Evolutionary conservation across 2,113 vertebrate species (phyloP).

Genomic region (Todiramphus saurophagus): DNA sequence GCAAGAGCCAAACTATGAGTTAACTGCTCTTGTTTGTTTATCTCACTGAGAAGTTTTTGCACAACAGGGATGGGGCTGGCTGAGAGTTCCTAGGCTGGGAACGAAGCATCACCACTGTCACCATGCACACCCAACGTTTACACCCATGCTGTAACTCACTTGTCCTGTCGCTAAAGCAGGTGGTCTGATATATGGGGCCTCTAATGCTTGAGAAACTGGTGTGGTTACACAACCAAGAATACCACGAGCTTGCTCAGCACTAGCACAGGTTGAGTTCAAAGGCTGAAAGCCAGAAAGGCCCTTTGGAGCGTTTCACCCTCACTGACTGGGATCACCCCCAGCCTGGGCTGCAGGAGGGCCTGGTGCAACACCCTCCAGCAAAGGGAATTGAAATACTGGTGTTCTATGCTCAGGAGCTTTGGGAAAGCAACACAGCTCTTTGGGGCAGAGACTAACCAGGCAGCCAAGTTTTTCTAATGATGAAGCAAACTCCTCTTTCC

Average conservation of each 20-base stretch:
- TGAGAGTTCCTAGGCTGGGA: not conserved
- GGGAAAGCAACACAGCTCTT: not conserved
- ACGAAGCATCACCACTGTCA: not conserved
- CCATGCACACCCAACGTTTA: fast-evolving
- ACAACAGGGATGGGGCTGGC: fast-evolving
- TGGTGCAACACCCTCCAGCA: not conserved
- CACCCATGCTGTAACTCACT: not conserved
- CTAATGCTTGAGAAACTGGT: not conserved
- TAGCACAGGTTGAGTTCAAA: too few relatives aligned
- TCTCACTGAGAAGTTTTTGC: not conserved
- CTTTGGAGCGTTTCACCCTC: not conserved
- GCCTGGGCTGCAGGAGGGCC: not conserved
- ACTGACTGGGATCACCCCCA: not conserved
- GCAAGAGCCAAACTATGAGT: not conserved
- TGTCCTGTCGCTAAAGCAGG: not conserved
- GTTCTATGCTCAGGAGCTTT: fast-evolving
- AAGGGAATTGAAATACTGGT: fast-evolving
- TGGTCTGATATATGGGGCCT: not conserved
- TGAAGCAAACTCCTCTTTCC: not conserved
- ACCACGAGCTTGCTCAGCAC: fast-evolving
- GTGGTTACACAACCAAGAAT: fast-evolving
- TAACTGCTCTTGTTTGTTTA: not conserved
- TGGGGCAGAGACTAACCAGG: not conserved
- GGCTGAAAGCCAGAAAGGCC: not conserved
- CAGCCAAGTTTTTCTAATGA: not conserved